Evolutionary conservation across 2,888 invertebrate genomes (phyloP), one percentile per base, ranked within the genome.

Genomic region (Drosophila peninsularis): DNA sequence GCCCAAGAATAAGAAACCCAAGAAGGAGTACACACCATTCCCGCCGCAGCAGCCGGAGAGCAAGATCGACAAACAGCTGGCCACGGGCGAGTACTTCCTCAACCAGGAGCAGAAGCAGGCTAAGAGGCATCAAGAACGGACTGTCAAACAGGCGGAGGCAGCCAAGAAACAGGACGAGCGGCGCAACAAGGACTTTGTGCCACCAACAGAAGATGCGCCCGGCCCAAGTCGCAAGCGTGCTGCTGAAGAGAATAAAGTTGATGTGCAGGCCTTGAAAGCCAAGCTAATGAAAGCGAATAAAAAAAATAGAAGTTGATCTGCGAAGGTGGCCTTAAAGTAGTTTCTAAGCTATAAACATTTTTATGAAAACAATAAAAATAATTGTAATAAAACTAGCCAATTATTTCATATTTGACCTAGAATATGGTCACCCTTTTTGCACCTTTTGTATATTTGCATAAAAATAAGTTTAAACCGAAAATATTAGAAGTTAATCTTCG

Each of bases 11-110:
- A 98, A 97, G 93, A 96, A 95, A 82, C 93, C 94, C n/a, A 99
- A 99, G 94, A 97, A 97, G 91, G 95, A 96, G 11, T 99, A 99
- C 91, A 99, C 99, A 71, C 99, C 99, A 24, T 99, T 99, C 94
- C 99, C 99, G 63, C 99, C 99, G 3, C 94, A 97, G 5, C 98
- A 97, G 91, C 94, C 95, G 14, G 97, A 98, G 90, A 98, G 98
- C 92, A 99, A 99, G 93, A 93, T 98, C 89, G 99, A 99, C 92
- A 96, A 96, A 90, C 95, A 98, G 92, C 93, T 99, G 90, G 98
- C 97, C n/a, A 95, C 96, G 45, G 99, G 99, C 62, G 99, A 99
- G 93, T 99, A 97, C 93, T 99, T 99, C 94, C 94, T 99, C 55
- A 97, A 96, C 84, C 96, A 97, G 90, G 96, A 96, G 76, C 96